These are phyloP conservation scores for Pachyseris speciosa DNA, from an alignment of 64 coral and sea anemone genomes.

Conservation along the genomic window DNA sequence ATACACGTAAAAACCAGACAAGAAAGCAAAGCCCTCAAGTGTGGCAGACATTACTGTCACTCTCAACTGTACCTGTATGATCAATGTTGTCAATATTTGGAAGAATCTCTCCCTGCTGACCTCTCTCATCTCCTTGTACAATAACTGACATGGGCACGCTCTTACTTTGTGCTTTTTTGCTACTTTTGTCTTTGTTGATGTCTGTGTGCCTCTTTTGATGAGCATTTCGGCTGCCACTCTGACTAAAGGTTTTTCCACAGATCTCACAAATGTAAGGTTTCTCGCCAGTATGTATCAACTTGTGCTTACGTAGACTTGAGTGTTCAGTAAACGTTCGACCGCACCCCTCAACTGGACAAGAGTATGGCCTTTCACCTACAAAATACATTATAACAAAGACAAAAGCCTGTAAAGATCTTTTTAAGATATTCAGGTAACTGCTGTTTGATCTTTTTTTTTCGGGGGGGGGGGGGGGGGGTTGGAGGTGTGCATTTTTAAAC, in stretches of 20 bases:
- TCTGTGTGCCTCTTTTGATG: slow-evolving; percentile 81
- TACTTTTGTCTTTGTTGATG: background rate
- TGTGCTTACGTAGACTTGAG: slow-evolving; percentile 93
- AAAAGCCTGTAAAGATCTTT: background rate
- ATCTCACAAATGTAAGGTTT: slow-evolving; percentile 86
- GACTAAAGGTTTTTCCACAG: slow-evolving; percentile 90
- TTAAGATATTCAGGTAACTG: too few relatives aligned
- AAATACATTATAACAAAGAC: background rate
- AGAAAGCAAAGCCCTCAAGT: background rate
- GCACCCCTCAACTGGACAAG: slow-evolving; percentile 74
- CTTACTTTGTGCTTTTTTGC: background rate
- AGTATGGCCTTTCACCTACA: slow-evolving; percentile 83
- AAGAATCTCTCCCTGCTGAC: slow-evolving; percentile 6
- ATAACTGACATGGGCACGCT: background rate
- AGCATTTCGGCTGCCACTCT: slow-evolving; percentile 91
- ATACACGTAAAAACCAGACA: too few relatives aligned
- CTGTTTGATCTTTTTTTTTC: too few relatives aligned
- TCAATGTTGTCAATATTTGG: slow-evolving; percentile 9
- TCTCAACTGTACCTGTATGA: slow-evolving; percentile 1
- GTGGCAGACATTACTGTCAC: background rate
- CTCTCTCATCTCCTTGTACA: background rate
- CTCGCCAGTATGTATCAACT: slow-evolving; percentile 89
- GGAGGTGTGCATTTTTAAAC: too few relatives aligned
- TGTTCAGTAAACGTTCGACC: slow-evolving; percentile 89
- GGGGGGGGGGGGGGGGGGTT: too few relatives aligned